These are phyloP conservation scores for Lytechinus variegatus DNA, from an alignment of 35 echinoderm and acorn worm genomes.

Conservation along the genomic window DNA sequence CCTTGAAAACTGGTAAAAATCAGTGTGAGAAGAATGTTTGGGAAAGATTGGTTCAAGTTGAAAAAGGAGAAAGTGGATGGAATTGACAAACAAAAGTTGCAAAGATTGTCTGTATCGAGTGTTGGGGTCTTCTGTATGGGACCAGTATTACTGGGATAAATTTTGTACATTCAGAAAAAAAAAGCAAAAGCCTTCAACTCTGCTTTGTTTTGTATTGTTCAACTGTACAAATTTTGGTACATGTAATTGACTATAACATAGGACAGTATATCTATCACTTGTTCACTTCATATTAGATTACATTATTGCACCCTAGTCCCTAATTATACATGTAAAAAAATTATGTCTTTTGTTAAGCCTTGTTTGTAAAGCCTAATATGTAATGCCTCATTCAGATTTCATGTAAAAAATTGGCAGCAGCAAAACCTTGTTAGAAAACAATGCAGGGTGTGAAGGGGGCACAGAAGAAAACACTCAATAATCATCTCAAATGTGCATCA, in stretches of 20 bases:
- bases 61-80: background rate
- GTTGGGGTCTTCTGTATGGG: background rate
- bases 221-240: slow-evolving; percentile 34
- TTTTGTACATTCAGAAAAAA: background rate
- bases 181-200: slow-evolving; percentile 53
- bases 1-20: background rate
- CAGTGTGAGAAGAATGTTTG: background rate
- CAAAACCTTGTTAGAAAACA: background rate
- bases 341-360: background rate
- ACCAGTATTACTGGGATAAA: slow-evolving; percentile 36
- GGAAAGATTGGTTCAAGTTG: background rate
- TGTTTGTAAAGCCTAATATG: background rate
- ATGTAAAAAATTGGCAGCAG: background rate
- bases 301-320: too few species aligned
- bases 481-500: background rate
- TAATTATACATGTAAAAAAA: too few species aligned
- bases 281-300: background rate
- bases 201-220: slow-evolving; percentile 37
- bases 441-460: too few species aligned
- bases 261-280: background rate
- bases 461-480: background rate
- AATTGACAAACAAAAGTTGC: background rate
- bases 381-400: background rate
- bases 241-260: background rate
- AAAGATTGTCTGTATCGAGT: background rate